Base-by-base conservation (phyloP, 2,797 vertebrate species). In the Valencia hispanica region DNA sequence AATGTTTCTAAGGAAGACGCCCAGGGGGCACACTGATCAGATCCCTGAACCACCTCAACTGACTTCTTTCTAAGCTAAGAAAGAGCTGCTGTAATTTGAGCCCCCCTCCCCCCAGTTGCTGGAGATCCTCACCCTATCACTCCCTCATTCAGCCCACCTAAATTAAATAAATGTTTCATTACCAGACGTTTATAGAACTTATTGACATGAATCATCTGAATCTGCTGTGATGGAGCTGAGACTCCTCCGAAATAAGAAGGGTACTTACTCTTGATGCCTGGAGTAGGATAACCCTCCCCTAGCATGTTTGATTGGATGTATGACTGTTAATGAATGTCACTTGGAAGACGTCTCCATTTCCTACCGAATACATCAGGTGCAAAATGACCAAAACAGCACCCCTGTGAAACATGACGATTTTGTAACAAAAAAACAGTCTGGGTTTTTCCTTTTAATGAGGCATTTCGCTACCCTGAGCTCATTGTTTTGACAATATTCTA, bases 381-480 rank as follows among this genome's bases (percentile, higher is more conserved):
- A 65, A 41, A 61, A 20, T 11, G 27, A 30, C 12, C 53, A 57
- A 30, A 63, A 63, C 2, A 48, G 17, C 47, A 48, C 47, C 47
- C 47, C 47, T 48, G 47, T 48, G 47, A 17, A 48, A 18, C 14
- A 48, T 17, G 17, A 48, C 17, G 47, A n/a, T n/a, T n/a, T n/a
- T n/a, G n/a, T n/a, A n/a, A n/a, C n/a, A 79, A 76, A 90, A 65
- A 89, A 85, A 14, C 68, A 76, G 63, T 48, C 53, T 20, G 3
- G 75, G 69, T 34, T 78, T 79, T 86, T 39, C 59, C 70, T 76
- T 78, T 82, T 82, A 14, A 12, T 51, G 50, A 43, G 77, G 72
- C 20, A 78, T 72, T 66, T 70, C 0, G 73, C 77, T 71, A 71
- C 1, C 75, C 73, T 74, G 51, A 82, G 15, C 39, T 69, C 5